These are phyloP conservation scores for Ifrita kowaldi DNA, from an alignment of 2,113 vertebrate species.

Conservation along the genomic window DNA sequence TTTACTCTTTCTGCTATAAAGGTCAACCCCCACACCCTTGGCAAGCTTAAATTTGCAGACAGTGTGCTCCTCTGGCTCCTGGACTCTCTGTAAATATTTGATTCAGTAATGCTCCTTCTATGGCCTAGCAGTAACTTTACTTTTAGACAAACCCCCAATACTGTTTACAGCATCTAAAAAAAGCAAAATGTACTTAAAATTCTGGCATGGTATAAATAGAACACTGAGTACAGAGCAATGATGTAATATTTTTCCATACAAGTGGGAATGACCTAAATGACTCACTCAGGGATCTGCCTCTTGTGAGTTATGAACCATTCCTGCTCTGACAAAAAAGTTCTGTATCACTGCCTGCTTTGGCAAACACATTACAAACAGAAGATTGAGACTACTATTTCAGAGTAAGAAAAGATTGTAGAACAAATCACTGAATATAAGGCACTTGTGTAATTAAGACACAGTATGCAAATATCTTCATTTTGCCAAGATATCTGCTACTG, in stretches of 20 bases:
- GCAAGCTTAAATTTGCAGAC: neutral
- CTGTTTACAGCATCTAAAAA: conserved; percentile 69
- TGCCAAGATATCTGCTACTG: neutral
- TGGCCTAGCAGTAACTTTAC: conserved; percentile 51
- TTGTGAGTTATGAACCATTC: conserved; percentile 54
- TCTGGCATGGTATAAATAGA: conserved; percentile 69
- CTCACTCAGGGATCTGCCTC: conserved; percentile 63
- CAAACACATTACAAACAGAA: neutral
- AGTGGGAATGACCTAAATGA: conserved; percentile 66
- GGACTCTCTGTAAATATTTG: conserved; percentile 52
- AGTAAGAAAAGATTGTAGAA: conserved; percentile 5
- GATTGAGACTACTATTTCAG: neutral
- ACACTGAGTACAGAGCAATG: conserved; percentile 59
- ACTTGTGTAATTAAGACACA: neutral
- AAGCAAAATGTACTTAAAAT: conserved; percentile 65
- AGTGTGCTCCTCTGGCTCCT: neutral
- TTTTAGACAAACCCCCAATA: conserved; percentile 39
- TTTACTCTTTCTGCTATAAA: neutral
- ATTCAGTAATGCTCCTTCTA: conserved; percentile 59
- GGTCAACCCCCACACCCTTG: neutral
- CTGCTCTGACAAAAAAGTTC: conserved; percentile 32
- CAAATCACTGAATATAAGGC: neutral
- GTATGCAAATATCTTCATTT: neutral
- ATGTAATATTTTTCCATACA: conserved; percentile 73
- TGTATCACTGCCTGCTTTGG: conserved; percentile 42